Base-by-base conservation (phyloP, 2,113 vertebrate genomes). In the Macquaria australasica region DNA sequence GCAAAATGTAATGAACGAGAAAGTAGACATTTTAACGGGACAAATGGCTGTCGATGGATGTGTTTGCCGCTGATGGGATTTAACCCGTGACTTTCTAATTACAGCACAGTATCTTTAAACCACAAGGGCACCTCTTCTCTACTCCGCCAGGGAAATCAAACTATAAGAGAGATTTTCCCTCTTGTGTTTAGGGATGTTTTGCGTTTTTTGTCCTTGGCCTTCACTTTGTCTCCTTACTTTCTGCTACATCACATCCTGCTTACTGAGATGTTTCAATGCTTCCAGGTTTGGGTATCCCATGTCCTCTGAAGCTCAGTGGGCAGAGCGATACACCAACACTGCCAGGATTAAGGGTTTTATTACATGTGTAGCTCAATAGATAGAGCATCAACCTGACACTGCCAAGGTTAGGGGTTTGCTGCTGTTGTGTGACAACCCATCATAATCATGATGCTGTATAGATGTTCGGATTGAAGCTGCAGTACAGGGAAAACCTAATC, bases 341-440 rank as follows among this genome's bases (percentile, higher is more conserved):
- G 63, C 23, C 64, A 62, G 88, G 89, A 92, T 93, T 90, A 91
- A 83, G 68, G 83, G 50, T 87, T 91, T 92, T 81, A 90, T 85
- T 64, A 89, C 78, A 71, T 56, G 79, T 88, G 84, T 71, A 25
- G 89, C 71, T 91, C 89, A 82, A 83, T 53, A 79, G 83, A 83
- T 81, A 34, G 53, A 80, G 81, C 87, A 79, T 50, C 55, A 63
- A 84, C 89, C 88, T 39, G 62, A 53, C 59, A 48, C 59, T 39
- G 73, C 73, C 83, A 80, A 89, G 87, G 86, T 91, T 67, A 85
- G 62, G 20, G 37, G 6, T 62, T 59, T 4, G 69, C 16, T 34
- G 25, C 60, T 50, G 43, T 63, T 51, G 21, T 16, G 64, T 64
- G 69, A 70, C 70, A 77, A 21, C n/a, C 59, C 56, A n/a, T 73